phyloP scores from a whole-genome alignment of 64 coral and sea anemone species.

The Porites lutea region DNA sequence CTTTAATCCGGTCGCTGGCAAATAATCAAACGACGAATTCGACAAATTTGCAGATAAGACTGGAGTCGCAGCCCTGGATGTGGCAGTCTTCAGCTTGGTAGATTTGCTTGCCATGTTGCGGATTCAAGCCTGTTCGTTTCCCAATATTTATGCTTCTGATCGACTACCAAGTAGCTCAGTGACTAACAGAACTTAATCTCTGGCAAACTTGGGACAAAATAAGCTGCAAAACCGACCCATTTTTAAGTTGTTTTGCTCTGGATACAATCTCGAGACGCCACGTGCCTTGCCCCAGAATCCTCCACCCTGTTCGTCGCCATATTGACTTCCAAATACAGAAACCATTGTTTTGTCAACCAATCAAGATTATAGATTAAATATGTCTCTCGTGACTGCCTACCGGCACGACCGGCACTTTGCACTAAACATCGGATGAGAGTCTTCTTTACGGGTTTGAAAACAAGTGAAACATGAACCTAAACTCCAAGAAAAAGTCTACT shows the following conservation, averaged over 20 bases:
- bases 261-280: constrained; percentile 18
- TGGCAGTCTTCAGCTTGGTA: neutral
- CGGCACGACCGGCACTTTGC: too few relatives aligned
- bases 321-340: constrained; percentile 66
- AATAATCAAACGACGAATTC: constrained; percentile 17
- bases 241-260: constrained; percentile 12
- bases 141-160: neutral
- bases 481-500: constrained; percentile 79
- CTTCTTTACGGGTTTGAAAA: too few relatives aligned
- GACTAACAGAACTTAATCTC: neutral
- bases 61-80: neutral
- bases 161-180: neutral
- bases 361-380: neutral
- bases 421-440: too few relatives aligned
- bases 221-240: constrained; percentile 48
- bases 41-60: constrained; percentile 31
- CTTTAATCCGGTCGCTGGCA: neutral
- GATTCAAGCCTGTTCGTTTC: neutral
- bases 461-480: constrained; percentile 37
- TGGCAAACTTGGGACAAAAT: neutral
- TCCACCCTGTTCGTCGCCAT: constrained; percentile 73
- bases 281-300: constrained; percentile 98
- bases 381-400: neutral
- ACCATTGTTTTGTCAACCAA: constrained; percentile 70
- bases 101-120: constrained; percentile 21